A percentile compares a stretch with the other conserved stretches of the same genome.
These are phyloP conservation scores for Acleris literana DNA, from an alignment of 2,888 invertebrate species.

Conservation along the genomic window DNA sequence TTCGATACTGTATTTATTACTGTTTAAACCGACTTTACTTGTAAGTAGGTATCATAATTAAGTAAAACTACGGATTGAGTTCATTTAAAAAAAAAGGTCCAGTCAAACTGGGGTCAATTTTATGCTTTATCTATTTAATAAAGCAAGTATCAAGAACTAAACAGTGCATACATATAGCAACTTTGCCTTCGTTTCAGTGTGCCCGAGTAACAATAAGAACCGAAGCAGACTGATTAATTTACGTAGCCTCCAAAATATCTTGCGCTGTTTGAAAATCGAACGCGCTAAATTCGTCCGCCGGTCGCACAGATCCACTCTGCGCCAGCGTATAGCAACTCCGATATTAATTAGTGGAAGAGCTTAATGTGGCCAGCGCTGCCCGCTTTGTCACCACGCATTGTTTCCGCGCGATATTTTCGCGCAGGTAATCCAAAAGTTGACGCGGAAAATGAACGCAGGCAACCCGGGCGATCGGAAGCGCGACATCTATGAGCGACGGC, in stretches of 20 bases:
- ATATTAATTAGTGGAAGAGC: constrained; percentile 23
- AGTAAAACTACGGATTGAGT: too few relatives aligned
- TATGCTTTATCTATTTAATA: too few relatives aligned
- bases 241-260: constrained; percentile 12
- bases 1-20: too few relatives aligned
- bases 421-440: constrained; percentile 15
- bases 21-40: too few relatives aligned
- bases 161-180: neutral
- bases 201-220: neutral
- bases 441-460: constrained; percentile 41
- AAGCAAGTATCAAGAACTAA: too few relatives aligned
- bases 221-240: constrained; percentile 6
- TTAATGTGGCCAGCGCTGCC: constrained; percentile 7
- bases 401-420: constrained; percentile 15
- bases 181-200: neutral
- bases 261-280: constrained; percentile 8
- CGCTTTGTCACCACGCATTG: constrained; percentile 16
- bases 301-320: neutral
- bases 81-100: too few relatives aligned
- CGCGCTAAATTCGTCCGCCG: constrained; percentile 8
- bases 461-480: constrained; percentile 53
- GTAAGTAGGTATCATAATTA: too few relatives aligned
- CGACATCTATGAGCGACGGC: constrained; percentile 78
- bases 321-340: neutral
- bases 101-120: too few relatives aligned